phyloP scores from a whole-genome alignment of 2,797 vertebrate genomes.

The Pangasius larnaudii region DNA sequence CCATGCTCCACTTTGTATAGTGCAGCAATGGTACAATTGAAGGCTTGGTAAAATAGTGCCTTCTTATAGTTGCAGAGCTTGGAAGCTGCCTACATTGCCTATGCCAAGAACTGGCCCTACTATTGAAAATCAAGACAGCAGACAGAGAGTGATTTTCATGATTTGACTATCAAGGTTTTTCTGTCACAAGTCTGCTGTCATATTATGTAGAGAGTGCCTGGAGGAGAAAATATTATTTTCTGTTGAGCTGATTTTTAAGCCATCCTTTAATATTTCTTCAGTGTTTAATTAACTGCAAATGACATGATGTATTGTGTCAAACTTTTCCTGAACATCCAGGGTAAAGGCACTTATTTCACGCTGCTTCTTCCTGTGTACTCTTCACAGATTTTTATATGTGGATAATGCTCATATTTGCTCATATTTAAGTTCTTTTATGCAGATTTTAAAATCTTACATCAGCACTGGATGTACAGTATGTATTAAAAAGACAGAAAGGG shows the following conservation, averaged over 20 bases:
- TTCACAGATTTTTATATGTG: neutral
- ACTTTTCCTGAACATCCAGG: neutral
- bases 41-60: neutral
- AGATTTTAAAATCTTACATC: neutral
- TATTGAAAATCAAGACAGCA: conserved; percentile 23
- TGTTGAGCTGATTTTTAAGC: neutral
- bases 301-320: neutral
- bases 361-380: neutral
- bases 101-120: conserved; percentile 4
- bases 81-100: neutral
- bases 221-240: neutral
- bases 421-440: neutral
- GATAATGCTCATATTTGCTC: neutral
- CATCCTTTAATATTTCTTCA: neutral
- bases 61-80: neutral
- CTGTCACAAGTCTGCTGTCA: neutral
- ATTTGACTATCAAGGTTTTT: conserved; percentile 30
- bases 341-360: neutral
- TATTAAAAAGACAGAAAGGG: neutral
- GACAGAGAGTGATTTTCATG: neutral
- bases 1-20: neutral
- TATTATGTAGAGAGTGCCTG: neutral
- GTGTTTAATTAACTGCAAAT: conserved; percentile 8
- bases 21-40: neutral
- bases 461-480: neutral